Base-by-base conservation (phyloP, 2,113 vertebrate species). In the Malurus cyaneus region DNA sequence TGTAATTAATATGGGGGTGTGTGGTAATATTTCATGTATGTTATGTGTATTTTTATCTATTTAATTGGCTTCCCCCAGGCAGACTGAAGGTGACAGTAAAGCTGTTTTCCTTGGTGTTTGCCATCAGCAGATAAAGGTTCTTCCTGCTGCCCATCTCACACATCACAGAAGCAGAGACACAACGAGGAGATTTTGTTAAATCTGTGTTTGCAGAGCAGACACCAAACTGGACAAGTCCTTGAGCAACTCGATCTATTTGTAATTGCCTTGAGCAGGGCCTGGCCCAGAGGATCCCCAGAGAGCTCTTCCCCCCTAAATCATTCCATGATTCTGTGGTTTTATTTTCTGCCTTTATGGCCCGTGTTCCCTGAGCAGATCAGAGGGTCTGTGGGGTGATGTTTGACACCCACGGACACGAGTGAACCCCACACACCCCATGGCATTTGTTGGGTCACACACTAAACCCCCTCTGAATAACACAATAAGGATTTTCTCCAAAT, bases 211-310 rank as follows among this genome's bases (percentile, higher is more conserved):
- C 50, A 52, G 5, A 80, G 52, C 80, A 84, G 92, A 65, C 89
- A 50, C 89, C 70, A 6, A 1, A 41, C 76, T 17, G 70, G 62
- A 39, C 65, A 78, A 89, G 78, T 81, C 73, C 92, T 91, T 62
- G 81, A 93, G 60, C 90, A 89, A 25, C 69, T 46, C 7, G 25
- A 81, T 85, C 52, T 71, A 23, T 87, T 49, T 46, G 64, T 66
- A 78, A 80, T 78, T 81, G 81, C 88, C 88, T 24, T 67, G 90
- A 93, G 92, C 81, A 54, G 81, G 52, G 32, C 88, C 72, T 65
- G 60, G 94, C 69, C 78, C 65, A 67, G 69, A 29, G 18, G 52
- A 29, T 71, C 52, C 82, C 78, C 65, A 42, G 78, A 81, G 78
- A 47, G 46, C 47, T 41, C 87, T 80, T 76, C 53, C 71, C 80